phyloP scores from a whole-genome alignment of 2,113 vertebrate species.

The Salminus brasiliensis region DNA sequence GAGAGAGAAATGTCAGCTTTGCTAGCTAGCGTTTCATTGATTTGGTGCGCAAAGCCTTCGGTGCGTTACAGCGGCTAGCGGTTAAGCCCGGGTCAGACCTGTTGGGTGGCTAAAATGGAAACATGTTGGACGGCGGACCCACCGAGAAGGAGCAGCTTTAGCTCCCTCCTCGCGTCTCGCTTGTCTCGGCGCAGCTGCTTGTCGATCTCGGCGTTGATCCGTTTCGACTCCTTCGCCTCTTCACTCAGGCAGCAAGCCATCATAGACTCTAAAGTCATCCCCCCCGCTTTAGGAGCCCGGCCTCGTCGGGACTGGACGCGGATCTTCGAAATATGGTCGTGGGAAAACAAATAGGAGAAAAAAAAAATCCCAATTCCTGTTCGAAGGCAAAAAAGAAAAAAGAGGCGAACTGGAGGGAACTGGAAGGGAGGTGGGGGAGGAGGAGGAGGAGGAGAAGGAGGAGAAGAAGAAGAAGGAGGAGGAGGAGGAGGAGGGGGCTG shows the following conservation, averaged over 20 bases:
- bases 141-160: slow-evolving; percentile 94
- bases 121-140: slow-evolving; percentile 40
- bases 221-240: slow-evolving; percentile 97
- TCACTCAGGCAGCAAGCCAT: slow-evolving; percentile 99
- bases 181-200: slow-evolving; percentile 97
- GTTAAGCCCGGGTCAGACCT: slow-evolving; percentile 37
- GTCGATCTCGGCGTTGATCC: slow-evolving; percentile 98
- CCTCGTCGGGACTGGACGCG: slow-evolving; percentile 62
- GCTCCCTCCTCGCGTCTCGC: slow-evolving; percentile 89
- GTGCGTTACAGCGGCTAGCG: not conserved
- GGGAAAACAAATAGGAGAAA: not conserved
- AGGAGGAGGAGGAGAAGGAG: too few species aligned
- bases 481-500: slow-evolving; percentile 54
- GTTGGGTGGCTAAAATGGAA: not conserved
- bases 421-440: slow-evolving; percentile 5
- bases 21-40: slow-evolving; percentile 4
- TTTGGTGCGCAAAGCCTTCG: not conserved
- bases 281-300: slow-evolving; percentile 74
- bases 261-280: slow-evolving; percentile 95
- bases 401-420: slow-evolving; percentile 51
- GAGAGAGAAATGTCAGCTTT: not conserved
- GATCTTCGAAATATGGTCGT: slow-evolving; percentile 21
- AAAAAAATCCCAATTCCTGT: not conserved
- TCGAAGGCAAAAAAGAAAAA: slow-evolving; percentile 11
- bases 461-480: slow-evolving; percentile 21